A percentile compares a stretch with the other conserved stretches of the same genome.
These are phyloP conservation scores for Apodemia hepburni DNA, from an alignment of 2,888 invertebrate genomes.

Conservation along the genomic window DNA sequence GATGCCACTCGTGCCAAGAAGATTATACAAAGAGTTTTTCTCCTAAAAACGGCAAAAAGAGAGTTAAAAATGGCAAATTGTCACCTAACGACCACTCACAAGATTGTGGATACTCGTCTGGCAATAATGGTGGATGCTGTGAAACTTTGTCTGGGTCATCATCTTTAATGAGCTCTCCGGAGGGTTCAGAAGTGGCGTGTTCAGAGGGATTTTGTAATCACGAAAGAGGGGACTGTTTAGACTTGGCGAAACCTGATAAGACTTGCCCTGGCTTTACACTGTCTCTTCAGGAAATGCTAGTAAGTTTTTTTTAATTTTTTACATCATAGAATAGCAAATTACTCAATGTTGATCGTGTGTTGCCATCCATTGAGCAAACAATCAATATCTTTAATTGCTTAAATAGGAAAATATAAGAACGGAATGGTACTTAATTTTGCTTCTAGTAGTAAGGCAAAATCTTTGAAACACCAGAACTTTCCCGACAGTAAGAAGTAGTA, in stretches of 20 bases:
- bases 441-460: no score
- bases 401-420: no score
- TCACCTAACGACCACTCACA: conserved; percentile 86
- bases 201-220: conserved; percentile 93
- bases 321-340: no score
- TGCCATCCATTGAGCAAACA: no score
- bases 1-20: conserved; percentile 74
- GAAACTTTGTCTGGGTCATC: conserved; percentile 85
- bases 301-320: conserved; percentile 50
- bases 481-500: no score
- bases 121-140: conserved; percentile 87
- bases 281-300: conserved; percentile 89
- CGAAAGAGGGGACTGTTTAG: conserved; percentile 77
- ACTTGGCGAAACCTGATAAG: conserved; percentile 60
- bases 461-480: no score
- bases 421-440: no score
- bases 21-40: conserved; percentile 60
- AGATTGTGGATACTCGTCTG: conserved; percentile 95
- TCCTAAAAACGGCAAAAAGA: conserved; percentile 60
- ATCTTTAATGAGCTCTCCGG: conserved; percentile 91
- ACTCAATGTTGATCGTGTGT: no score
- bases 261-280: conserved; percentile 77
- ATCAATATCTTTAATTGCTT: no score
- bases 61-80: conserved; percentile 75
- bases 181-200: conserved; percentile 94